phyloP scores from a whole-genome alignment of 1,140 invertebrate genomes.

The Drosophila ficusphila region DNA sequence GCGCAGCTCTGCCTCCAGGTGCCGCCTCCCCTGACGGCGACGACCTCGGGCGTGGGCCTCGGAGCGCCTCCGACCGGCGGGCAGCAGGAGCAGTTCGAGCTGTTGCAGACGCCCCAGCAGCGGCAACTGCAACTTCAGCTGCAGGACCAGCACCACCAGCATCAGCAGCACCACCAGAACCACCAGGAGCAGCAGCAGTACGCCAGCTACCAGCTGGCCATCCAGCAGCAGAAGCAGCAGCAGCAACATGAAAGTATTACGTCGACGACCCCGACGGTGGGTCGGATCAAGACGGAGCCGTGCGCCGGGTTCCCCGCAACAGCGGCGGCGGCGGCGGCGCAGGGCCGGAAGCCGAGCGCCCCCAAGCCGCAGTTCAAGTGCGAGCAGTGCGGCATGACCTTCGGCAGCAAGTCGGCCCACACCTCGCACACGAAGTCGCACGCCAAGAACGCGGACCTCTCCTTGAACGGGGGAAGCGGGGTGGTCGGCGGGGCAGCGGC shows the following conservation, averaged over 20 bases:
- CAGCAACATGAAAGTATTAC: constrained; percentile 69
- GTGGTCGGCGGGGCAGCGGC: not conserved
- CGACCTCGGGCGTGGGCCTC: constrained; percentile 12
- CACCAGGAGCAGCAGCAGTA: constrained; percentile 52
- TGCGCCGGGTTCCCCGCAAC: constrained; percentile 1
- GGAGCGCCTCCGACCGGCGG: constrained; percentile 30
- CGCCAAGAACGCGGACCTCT: constrained; percentile 70
- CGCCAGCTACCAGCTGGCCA: constrained; percentile 48
- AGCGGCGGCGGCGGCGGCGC: constrained; percentile 1
- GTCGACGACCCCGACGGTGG: constrained; percentile 31
- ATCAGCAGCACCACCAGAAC: constrained; percentile 55
- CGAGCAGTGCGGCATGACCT: constrained; percentile 86
- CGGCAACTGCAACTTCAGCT: constrained; percentile 55
- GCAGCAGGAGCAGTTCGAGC: constrained; percentile 66
- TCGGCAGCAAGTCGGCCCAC: constrained; percentile 86
- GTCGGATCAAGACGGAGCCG: constrained; percentile 54
- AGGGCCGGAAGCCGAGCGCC: constrained; percentile 49
- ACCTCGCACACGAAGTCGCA: constrained; percentile 87
- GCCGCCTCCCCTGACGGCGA: constrained; percentile 41
- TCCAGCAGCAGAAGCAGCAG: constrained; percentile 52
- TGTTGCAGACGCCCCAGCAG: constrained; percentile 70
- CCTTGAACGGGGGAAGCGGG: constrained; percentile 13
- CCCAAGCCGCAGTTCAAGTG: constrained; percentile 84
- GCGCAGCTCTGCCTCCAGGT: constrained; percentile 69
- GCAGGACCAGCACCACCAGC: constrained; percentile 55